Percentiles rank a stretch among this genome's conserved stretches.
phyloP scores from a whole-genome alignment of 2,888 invertebrate species.

The Xanthorhoe designata region DNA sequence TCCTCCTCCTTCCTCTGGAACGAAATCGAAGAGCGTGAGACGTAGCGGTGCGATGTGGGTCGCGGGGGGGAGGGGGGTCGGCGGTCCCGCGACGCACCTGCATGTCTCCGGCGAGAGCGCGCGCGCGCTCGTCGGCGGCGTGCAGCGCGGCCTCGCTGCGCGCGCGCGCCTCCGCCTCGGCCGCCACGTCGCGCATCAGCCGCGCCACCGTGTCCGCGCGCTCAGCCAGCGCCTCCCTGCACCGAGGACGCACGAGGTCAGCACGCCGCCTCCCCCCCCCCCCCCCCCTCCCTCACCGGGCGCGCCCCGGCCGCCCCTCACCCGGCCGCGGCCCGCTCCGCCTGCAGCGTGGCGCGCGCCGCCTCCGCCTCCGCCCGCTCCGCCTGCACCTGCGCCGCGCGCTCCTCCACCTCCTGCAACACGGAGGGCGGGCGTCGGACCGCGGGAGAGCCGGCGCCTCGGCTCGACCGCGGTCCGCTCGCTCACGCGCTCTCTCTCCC shows the following conservation, averaged over 20 bases:
- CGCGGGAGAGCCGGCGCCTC: neutral
- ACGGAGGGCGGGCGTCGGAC: no score
- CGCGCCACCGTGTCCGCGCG: conserved; percentile 53
- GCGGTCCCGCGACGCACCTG: no score
- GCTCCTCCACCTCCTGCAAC: conserved; percentile 11
- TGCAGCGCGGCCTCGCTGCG: conserved; percentile 47
- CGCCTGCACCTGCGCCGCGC: neutral
- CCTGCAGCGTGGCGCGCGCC: conserved; percentile 45
- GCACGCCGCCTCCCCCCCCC: conserved; percentile 9
- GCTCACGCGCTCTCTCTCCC: conserved; percentile 20
- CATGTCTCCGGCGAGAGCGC: no score
- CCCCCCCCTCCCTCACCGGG: neutral
- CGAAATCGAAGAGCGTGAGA: neutral
- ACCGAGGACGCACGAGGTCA: conserved; percentile 39
- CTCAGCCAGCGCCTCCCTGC: conserved; percentile 37
- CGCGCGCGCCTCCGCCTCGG: conserved; percentile 48
- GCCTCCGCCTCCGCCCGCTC: neutral
- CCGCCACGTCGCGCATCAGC: conserved; percentile 58
- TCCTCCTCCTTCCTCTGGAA: conserved; percentile 62
- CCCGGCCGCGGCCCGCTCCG: conserved; percentile 35
- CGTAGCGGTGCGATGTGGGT: neutral
- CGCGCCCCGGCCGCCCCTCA: neutral
- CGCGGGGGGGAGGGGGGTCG: neutral
- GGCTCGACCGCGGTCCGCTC: neutral
- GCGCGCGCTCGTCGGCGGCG: neutral